Percentiles rank a stretch among this genome's conserved stretches.
Evolutionary conservation across 2,113 vertebrate genomes (phyloP).

Genomic region (Notothenia coriiceps): DNA sequence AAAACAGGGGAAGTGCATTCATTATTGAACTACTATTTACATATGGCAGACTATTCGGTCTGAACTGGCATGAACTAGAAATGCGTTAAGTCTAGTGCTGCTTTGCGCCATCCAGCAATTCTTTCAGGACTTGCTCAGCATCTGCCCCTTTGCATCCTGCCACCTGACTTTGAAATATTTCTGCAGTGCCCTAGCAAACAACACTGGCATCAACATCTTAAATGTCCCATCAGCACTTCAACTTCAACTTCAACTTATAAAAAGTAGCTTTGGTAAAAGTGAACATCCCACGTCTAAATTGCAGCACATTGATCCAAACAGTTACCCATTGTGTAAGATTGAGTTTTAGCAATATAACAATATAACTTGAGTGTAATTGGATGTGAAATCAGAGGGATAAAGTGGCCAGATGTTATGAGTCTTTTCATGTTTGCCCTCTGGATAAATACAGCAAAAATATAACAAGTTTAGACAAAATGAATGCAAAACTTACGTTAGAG

Average conservation of each 20-base stretch:
- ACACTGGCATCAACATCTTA: slow-evolving; percentile 45
- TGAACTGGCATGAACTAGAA: slow-evolving; percentile 83
- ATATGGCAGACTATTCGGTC: slow-evolving; percentile 83
- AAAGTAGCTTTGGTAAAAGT: slow-evolving; percentile 12
- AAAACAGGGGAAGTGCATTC: slow-evolving; percentile 85
- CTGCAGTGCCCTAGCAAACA: slow-evolving; percentile 28
- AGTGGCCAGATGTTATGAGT: background rate
- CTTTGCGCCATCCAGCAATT: slow-evolving; percentile 53
- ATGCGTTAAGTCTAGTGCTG: slow-evolving; percentile 71
- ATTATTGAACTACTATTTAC: slow-evolving; percentile 87
- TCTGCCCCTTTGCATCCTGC: slow-evolving; percentile 60
- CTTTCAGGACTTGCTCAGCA: slow-evolving; percentile 66
- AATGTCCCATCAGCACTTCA: slow-evolving; percentile 41
- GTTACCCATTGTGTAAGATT: background rate
- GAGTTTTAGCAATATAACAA: too few species aligned
- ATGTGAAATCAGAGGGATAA: slow-evolving; percentile 1
- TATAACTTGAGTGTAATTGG: background rate
- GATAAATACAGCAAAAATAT: background rate
- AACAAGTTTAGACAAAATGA: background rate
- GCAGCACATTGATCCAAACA: background rate
- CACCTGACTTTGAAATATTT: slow-evolving; percentile 56
- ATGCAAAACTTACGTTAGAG: slow-evolving; percentile 7
- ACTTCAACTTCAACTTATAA: slow-evolving; percentile 1
- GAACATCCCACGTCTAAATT: slow-evolving; percentile 9
- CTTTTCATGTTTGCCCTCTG: background rate